Base-by-base conservation (phyloP, 2,113 vertebrate genomes). In the Heterochromis multidens region DNA sequence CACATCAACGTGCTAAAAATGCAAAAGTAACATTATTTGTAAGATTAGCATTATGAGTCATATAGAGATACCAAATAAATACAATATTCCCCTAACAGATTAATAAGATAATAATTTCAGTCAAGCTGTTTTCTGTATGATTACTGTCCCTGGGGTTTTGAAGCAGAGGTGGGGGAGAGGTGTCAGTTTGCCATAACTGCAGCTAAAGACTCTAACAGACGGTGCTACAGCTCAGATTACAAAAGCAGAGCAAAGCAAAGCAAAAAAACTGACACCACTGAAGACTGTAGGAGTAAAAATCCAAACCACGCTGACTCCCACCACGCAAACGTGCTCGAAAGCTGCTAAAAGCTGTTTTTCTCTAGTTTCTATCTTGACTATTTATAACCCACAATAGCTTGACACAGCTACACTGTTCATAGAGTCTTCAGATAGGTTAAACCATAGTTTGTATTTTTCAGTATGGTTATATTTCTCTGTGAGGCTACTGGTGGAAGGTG, bases 201-300 rank as follows among this genome's bases (percentile, higher is more conserved):
- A 60, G 37, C 12, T 79, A 56, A 86, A 76, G 16, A 63, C 65
- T 58, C 29, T 29, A 54, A 72, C 23, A 74, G 29, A 65, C n/a
- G 17, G 70, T 63, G 31, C 63, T 33, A n/a, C 35, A 52, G 56
- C 23, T 79, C 49, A 40, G 17, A 63, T 81, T 62, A 11, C 49
- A 54, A 74, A 74, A 54, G 46, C 70, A 74, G 43, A 74, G 67
- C 67, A 74, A 19, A 49, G 40, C 27, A 29, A 70, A 33, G 5
- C 31, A 33, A 70, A 49, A 49, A 74, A 74, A 49, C 9, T 27
- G 40, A 70, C 23, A 70, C 65, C 40, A 58, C 49, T 23, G 3
- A 58, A 40, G 70, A n/a, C 46, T 59, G 63, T 82, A 74, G 57
- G 82, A 43, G 82, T 81, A 63, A 62, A 84, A 70, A 27, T 81